Conservation (phyloP, 1,140 invertebrate species). For the Drosophila malerkotliana region DNA sequence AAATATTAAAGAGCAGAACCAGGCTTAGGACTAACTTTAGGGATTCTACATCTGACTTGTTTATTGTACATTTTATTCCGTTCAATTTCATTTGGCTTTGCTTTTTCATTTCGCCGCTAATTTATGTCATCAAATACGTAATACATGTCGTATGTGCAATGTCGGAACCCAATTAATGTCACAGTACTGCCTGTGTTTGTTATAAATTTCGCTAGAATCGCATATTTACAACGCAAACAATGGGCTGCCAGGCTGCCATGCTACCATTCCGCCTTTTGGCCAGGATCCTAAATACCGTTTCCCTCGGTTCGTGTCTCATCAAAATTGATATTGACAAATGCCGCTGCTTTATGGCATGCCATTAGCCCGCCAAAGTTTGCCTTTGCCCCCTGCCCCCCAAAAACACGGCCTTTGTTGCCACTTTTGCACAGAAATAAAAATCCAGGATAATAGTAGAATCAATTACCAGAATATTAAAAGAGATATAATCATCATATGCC, state of each 20-base stretch:
- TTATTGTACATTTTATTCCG: conserved; percentile 24
- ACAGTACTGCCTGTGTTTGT: conserved; percentile 27
- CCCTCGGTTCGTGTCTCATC: conserved; percentile 55
- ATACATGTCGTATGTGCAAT: conserved; percentile 46
- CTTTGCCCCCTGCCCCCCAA: conserved; percentile 1
- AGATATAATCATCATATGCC: neutral
- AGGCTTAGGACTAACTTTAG: neutral
- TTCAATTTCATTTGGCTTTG: conserved; percentile 13
- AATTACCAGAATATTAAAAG: neutral
- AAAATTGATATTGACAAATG: conserved; percentile 78
- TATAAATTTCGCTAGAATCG: conserved; percentile 57
- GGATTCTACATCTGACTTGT: neutral
- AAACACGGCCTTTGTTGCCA: neutral
- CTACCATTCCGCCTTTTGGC: neutral
- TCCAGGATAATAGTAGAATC: neutral
- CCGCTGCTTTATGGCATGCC: conserved; percentile 66
- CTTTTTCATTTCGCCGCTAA: conserved; percentile 37
- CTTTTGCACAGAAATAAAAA: conserved; percentile 2
- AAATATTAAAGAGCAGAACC: conserved; percentile 5
- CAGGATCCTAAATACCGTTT: neutral
- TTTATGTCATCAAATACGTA: conserved; percentile 53
- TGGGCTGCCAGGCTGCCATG: conserved; percentile 31
- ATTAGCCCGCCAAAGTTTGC: conserved; percentile 69
- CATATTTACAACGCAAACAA: conserved; percentile 65
- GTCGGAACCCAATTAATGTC: conserved; percentile 52